Percentiles rank a stretch among this genome's conserved stretches.
Evolutionary conservation across 2,888 invertebrate species (phyloP).

Genomic region (Caenorhabditis drosophilae): DNA sequence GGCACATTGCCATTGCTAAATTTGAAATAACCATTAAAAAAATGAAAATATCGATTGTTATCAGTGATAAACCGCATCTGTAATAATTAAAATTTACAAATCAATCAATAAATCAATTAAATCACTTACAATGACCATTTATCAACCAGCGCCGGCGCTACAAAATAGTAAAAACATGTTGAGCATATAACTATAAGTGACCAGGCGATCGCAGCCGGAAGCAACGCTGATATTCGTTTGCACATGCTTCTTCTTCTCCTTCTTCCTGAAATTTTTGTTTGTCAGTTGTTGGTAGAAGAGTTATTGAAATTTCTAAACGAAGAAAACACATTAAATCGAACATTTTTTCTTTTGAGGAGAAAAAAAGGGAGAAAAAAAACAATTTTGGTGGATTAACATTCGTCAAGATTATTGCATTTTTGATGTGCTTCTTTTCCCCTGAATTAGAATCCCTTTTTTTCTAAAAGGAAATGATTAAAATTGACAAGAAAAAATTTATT

Average conservation of each 20-base stretch:
- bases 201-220: conserved; percentile 99
- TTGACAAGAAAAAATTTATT: too few relatives aligned
- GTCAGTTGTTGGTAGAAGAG: background rate
- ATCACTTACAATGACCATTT: conserved; percentile 37
- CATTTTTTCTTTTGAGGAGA: background rate
- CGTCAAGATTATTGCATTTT: conserved; percentile 34
- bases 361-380: background rate
- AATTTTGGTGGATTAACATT: conserved; percentile 18
- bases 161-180: conserved; percentile 55
- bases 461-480: background rate
- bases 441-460: too few relatives aligned
- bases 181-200: conserved; percentile 81
- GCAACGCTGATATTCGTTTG: conserved; percentile 92
- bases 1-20: conserved; percentile 97
- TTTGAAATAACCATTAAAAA: conserved; percentile 97
- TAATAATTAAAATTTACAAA: background rate
- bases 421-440: too few relatives aligned
- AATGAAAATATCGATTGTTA: conserved; percentile 89
- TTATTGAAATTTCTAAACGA: background rate
- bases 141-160: conserved; percentile 46
- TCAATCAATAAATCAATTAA: background rate
- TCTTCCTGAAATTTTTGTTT: background rate
- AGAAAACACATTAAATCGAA: background rate
- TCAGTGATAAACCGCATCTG: conserved; percentile 68
- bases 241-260: conserved; percentile 73